Base-by-base conservation (phyloP, 2,888 invertebrate species). In the Leucoma salicis region DNA sequence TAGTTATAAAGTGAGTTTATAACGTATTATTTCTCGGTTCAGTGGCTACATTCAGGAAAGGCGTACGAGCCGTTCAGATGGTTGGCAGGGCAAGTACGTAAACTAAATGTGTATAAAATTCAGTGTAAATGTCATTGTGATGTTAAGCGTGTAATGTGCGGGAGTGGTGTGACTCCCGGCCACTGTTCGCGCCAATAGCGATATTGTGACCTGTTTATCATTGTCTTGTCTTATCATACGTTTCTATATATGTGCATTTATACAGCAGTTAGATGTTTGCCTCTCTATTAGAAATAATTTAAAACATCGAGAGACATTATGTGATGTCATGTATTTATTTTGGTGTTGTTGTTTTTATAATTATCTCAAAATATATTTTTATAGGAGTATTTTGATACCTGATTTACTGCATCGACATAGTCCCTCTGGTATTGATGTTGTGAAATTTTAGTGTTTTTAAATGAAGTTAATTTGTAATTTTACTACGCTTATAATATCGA, bases 11-110 rank as follows among this genome's bases (percentile, higher is more conserved):
- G 53, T 69, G 67, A 76, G 70, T 58, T 76, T 76, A 72, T 77
- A 86, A 70, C 57, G 51, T 77, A 67, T 83, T 87, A 66, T 88
- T 89, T 89, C 81, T 86, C 83, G 86, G 82, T 90, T 90, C 93
- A 99, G 99, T 99, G 97, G 98, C 98, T 87, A 97, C 98, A 91
- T 99, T 99, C 96, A 97, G 98, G 95, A 98, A 99, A 93, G 98
- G 99, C 93, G 99, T 99, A 90, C 96, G 98, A 91, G 98, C 98
- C 92, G 97, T 98, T 92, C 98, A 97, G 93, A 95, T 97, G 95
- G 96, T 97, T 91, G 97, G 97, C 93, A 94, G 97, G 94, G 96
- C 97, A 97, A 97, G 97, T 97, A 97, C 94, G 97, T 97, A 96
- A 82, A 74, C 65, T 69, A 60, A 70, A 71, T 74, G 66, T 79